These are phyloP conservation scores for Cheirogaleus medius DNA, from an alignment of 2,113 vertebrate species.

Conservation along the genomic window DNA sequence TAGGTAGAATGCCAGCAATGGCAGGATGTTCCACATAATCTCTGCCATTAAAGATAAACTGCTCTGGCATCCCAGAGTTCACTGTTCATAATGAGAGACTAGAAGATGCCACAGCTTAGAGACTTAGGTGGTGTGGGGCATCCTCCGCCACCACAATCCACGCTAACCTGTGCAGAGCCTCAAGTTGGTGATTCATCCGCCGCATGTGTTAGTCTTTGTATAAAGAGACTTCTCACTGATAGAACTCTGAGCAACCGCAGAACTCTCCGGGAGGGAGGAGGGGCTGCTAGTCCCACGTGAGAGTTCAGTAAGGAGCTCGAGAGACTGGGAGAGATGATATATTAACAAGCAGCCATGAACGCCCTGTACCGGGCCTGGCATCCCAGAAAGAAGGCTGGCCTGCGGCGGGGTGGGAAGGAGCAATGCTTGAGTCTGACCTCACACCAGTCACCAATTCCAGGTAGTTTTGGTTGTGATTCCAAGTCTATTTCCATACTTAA, in stretches of 20 bases:
- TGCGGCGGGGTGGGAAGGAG: rapidly evolving
- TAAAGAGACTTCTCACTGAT: rapidly evolving
- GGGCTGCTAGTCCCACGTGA: background rate
- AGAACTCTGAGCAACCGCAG: rapidly evolving
- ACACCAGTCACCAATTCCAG: background rate
- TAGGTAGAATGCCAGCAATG: background rate
- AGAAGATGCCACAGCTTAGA: background rate
- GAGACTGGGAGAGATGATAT: background rate
- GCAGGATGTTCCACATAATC: background rate
- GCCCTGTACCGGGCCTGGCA: rapidly evolving
- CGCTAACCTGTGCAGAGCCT: rapidly evolving
- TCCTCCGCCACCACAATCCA: rapidly evolving
- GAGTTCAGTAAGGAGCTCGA: background rate
- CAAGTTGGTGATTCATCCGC: rapidly evolving
- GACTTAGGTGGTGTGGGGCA: rapidly evolving
- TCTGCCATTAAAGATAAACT: background rate
- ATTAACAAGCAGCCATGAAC: background rate
- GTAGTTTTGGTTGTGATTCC: background rate
- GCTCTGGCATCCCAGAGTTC: background rate
- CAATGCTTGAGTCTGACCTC: background rate
- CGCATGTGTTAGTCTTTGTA: rapidly evolving
- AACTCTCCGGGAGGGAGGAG: too few species aligned
- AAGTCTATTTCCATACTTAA: background rate
- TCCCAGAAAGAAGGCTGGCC: background rate
- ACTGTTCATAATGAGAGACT: background rate